Evolutionary conservation across 2,113 vertebrate genomes (phyloP).

Genomic region (Bubo bubo): DNA sequence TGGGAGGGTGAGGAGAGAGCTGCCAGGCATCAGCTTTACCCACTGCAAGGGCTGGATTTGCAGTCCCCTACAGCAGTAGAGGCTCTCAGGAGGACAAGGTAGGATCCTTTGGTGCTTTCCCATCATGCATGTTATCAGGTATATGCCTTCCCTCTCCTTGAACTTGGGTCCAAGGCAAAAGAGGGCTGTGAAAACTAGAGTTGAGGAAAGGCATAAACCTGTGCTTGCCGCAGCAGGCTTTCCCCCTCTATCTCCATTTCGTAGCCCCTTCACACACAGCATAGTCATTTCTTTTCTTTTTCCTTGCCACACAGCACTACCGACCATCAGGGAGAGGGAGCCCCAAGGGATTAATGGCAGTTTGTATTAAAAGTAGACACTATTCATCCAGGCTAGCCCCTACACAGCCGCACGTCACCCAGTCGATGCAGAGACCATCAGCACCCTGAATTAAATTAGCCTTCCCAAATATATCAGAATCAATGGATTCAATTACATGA

Average conservation of each 20-base stretch:
- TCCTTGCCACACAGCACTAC: background rate
- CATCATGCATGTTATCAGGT: rapidly evolving
- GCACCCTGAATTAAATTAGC: background rate
- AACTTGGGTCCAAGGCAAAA: background rate
- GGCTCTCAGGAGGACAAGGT: background rate
- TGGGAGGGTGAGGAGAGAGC: background rate
- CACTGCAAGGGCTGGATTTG: too few relatives aligned
- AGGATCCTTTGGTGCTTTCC: background rate
- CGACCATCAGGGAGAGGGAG: rapidly evolving
- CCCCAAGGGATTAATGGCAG: background rate
- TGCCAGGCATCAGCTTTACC: background rate
- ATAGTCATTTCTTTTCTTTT: background rate
- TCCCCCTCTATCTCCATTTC: background rate
- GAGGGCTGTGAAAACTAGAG: background rate
- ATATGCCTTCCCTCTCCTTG: background rate
- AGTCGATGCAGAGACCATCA: background rate
- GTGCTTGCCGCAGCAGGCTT: rapidly evolving
- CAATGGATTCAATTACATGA: background rate
- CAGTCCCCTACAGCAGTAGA: rapidly evolving
- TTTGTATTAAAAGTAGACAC: background rate
- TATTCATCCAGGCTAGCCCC: background rate
- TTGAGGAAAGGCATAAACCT: background rate
- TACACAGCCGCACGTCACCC: background rate
- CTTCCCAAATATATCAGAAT: background rate
- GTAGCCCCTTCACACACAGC: background rate